phyloP scores from a whole-genome alignment of 2,113 vertebrate species.

The Chascanopsetta lugubris region DNA sequence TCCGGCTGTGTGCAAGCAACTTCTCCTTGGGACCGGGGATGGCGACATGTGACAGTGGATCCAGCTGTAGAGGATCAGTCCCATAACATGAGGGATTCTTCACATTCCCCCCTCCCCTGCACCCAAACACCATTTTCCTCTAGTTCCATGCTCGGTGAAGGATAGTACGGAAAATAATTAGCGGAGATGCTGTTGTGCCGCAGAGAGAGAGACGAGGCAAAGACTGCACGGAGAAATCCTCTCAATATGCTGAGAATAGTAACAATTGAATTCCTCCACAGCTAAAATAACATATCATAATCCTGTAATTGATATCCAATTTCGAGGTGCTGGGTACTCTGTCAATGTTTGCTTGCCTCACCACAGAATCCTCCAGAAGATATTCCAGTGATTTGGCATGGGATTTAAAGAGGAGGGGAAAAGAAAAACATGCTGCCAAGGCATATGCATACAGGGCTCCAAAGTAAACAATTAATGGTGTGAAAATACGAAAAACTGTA shows the following conservation, averaged over 20 bases:
- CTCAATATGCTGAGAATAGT: conserved; percentile 43
- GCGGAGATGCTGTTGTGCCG: conserved; percentile 8
- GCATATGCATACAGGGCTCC: not conserved
- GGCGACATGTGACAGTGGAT: conserved; percentile 33
- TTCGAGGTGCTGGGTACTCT: conserved; percentile 18
- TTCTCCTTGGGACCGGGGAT: conserved; percentile 51
- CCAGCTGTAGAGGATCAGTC: conserved; percentile 49
- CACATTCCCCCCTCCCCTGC: not conserved
- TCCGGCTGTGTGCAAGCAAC: conserved; percentile 43
- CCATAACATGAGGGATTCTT: conserved; percentile 28
- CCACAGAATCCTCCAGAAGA: not conserved
- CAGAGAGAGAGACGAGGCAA: conserved; percentile 12
- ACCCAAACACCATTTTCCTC: not conserved
- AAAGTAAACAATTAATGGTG: not conserved
- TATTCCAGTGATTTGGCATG: not conserved
- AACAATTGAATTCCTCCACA: conserved; percentile 28
- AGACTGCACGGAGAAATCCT: conserved; percentile 14
- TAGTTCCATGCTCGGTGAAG: conserved; percentile 11
- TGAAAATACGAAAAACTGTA: not conserved
- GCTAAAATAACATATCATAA: conserved; percentile 35
- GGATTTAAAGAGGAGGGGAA: not conserved
- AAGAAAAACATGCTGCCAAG: not conserved
- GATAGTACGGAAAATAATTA: conserved; percentile 57
- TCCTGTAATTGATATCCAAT: conserved; percentile 42
- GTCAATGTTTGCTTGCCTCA: conserved; percentile 15